Percentiles rank a stretch among this genome's conserved stretches.
Evolutionary conservation across 1,140 invertebrate genomes (phyloP).

Genomic region (Riptortus pedestris): DNA sequence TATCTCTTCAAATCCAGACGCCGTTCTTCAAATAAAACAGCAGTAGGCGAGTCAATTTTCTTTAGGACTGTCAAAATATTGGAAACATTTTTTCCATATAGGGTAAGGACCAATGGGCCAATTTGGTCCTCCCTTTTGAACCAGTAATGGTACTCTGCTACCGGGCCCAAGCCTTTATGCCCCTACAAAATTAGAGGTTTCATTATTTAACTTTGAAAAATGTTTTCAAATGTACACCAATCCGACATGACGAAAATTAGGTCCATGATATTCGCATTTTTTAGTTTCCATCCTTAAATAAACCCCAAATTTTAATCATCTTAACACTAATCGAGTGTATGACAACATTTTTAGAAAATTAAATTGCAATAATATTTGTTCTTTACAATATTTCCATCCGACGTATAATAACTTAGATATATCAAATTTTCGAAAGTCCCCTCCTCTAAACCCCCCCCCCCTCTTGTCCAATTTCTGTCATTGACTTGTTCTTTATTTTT

Average conservation of each 20-base stretch:
- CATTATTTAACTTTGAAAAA: too few relatives aligned
- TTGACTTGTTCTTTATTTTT: too few relatives aligned
- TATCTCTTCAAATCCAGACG: slow-evolving; percentile 52
- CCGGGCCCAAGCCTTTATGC: slow-evolving; percentile 57
- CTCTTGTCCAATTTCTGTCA: too few relatives aligned
- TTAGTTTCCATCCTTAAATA: too few relatives aligned
- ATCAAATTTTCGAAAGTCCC: too few relatives aligned
- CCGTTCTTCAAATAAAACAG: slow-evolving; percentile 27
- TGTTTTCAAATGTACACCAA: neutral
- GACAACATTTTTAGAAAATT: too few relatives aligned
- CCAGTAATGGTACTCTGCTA: slow-evolving; percentile 77
- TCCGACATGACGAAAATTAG: neutral
- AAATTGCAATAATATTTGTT: too few relatives aligned
- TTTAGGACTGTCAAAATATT: slow-evolving; percentile 49
- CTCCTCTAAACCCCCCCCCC: too few relatives aligned
- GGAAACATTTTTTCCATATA: slow-evolving; percentile 56
- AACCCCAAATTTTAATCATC: neutral
- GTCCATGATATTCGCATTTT: neutral
- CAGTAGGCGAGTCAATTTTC: slow-evolving; percentile 39
- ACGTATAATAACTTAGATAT: too few relatives aligned
- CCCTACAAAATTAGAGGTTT: slow-evolving; percentile 28
- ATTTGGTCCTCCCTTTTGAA: slow-evolving; percentile 61
- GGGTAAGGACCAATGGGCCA: slow-evolving; percentile 64
- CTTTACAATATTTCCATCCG: too few relatives aligned
- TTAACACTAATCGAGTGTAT: too few relatives aligned